These are phyloP conservation scores for Pammene aurita DNA, from an alignment of 2,888 invertebrate genomes.

Conservation along the genomic window DNA sequence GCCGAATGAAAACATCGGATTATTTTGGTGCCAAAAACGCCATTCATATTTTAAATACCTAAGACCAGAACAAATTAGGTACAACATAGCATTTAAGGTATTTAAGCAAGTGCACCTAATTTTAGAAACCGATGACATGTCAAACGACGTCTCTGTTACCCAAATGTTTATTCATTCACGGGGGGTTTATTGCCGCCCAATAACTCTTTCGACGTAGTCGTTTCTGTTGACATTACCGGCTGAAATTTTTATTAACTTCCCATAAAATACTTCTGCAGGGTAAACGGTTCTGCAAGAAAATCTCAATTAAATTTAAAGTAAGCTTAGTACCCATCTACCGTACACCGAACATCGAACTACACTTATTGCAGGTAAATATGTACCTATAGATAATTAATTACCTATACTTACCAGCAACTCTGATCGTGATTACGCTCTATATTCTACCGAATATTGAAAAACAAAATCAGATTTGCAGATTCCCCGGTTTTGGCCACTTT, in stretches of 20 bases:
- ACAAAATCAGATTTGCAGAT: no score
- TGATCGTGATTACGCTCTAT: no score
- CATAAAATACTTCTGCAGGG: conserved; percentile 18
- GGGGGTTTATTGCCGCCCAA: conserved; percentile 48
- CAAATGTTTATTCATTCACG: conserved; percentile 50
- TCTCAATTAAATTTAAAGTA: not conserved
- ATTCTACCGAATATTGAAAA: no score
- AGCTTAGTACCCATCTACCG: not conserved
- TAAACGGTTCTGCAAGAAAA: not conserved
- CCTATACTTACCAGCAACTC: no score
- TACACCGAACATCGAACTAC: not conserved
- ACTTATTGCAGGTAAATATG: no score
- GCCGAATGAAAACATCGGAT: no score
- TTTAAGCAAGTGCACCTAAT: conserved; percentile 24
- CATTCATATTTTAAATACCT: no score
- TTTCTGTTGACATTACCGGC: conserved; percentile 45
- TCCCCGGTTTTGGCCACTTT: no score
- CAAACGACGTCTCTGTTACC: conserved; percentile 47
- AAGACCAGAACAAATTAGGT: no score
- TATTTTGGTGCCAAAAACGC: no score
- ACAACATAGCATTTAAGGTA: not conserved
- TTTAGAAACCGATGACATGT: conserved; percentile 46
- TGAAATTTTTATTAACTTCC: conserved; percentile 45
- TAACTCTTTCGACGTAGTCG: conserved; percentile 48
- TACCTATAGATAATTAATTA: no score